These are phyloP conservation scores for Xestia xanthographa DNA, from an alignment of 2,888 invertebrate species.

Conservation along the genomic window DNA sequence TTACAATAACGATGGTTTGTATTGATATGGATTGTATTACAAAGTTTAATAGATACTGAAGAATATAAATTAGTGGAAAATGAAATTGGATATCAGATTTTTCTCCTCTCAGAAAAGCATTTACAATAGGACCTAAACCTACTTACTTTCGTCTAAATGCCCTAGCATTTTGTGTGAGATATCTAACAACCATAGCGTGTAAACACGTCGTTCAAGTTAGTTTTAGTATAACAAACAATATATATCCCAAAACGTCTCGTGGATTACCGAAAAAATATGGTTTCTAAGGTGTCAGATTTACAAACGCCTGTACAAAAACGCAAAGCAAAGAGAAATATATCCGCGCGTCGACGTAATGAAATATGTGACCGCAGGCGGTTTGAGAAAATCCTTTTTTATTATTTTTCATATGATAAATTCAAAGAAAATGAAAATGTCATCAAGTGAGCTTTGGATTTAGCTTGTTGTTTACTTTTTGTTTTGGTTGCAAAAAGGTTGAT, in stretches of 20 bases:
- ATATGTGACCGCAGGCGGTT: conserved; percentile 77
- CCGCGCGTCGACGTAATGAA: conserved; percentile 72
- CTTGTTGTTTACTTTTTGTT: conserved; percentile 48
- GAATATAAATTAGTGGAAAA: neutral
- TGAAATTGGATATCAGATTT: neutral
- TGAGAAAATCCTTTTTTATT: conserved; percentile 68
- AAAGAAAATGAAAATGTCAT: conserved; percentile 57
- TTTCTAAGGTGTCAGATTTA: conserved; percentile 71
- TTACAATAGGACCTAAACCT: neutral
- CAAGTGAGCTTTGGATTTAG: conserved; percentile 45
- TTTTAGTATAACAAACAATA: conserved; percentile 53
- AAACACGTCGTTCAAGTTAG: conserved; percentile 49
- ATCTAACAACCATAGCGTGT: conserved; percentile 21
- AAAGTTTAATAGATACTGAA: neutral
- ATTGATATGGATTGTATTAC: neutral
- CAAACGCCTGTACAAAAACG: conserved; percentile 75
- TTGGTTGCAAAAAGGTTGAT: conserved; percentile 23
- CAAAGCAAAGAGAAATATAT: conserved; percentile 72
- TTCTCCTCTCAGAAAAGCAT: neutral
- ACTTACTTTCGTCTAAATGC: neutral
- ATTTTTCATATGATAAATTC: conserved; percentile 63
- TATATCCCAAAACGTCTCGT: conserved; percentile 36
- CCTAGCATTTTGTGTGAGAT: neutral
- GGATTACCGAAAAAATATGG: conserved; percentile 66
- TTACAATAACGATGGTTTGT: conserved; percentile 35